Evolutionary conservation across 92 coral and sea anemone genomes (phyloP), one percentile per base, ranked within the genome.

Genomic region (Umimayanthus kanabou): DNA sequence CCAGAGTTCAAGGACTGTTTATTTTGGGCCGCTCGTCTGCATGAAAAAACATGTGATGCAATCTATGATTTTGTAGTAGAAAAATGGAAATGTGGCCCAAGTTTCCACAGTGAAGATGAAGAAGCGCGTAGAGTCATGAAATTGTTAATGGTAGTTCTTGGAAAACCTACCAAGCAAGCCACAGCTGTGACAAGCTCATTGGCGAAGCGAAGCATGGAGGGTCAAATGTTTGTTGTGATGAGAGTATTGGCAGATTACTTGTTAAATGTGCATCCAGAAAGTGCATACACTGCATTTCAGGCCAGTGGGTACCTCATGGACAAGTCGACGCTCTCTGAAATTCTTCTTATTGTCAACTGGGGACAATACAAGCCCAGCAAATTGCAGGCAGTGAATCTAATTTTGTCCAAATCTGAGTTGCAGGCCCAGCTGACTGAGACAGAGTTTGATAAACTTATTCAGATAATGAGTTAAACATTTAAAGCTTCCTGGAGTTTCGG

Each of bases 131-230:
- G 84, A 73, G 29, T 94, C 39, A 82, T 94, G 94, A 94, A 94
- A 72, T 92, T 94, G 39, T 79, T 94, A 43, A 92, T 90, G 96
- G 89, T 92, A 67, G 82, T 91, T 72, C 93, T 94, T 22, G 96
- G 96, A 23, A 94, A 92, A 85, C 96, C 96, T 20, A 92, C 96
- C 50, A 92, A 94, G 30, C 96, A 94, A 89, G 92, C 96, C 2
- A 13, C 82, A 73, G 95, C 95, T 26, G 95, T 92, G 39, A 94
- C 95, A 10, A 95, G 95, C 5, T 88, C 96, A 3, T 55, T 88
- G 39, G 88, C 85, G 0, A 84, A 78, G 79, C 89, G 88, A 64
- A 72, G 43, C 2, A 57, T 86, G 2, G 92, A 90, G 53, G 93
- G 92, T 26, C 66, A 85, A 64, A 92, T 85, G 80, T 94, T 94